Conservation (phyloP, 2,888 invertebrate species). For the Hypsopygia costalis region DNA sequence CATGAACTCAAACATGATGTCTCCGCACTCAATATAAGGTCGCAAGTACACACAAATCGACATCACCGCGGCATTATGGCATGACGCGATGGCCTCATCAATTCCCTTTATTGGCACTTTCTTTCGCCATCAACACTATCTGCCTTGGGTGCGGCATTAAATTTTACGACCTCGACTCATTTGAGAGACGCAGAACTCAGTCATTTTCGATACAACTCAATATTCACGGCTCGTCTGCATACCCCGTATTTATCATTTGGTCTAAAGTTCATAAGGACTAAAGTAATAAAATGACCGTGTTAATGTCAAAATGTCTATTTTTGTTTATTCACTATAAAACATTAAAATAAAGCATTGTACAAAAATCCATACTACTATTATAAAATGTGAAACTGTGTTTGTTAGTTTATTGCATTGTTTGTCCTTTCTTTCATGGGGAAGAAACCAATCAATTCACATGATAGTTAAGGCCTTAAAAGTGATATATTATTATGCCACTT, state of each 20-base stretch:
- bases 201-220: slow-evolving; percentile 48
- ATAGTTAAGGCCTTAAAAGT: too few relatives aligned
- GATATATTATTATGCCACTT: too few relatives aligned
- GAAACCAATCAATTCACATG: too few relatives aligned
- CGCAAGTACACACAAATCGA: slow-evolving; percentile 31
- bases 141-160: slow-evolving; percentile 58
- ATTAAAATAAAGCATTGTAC: too few relatives aligned
- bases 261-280: too few relatives aligned
- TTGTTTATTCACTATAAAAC: too few relatives aligned
- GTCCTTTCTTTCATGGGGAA: too few relatives aligned
- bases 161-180: slow-evolving; percentile 71
- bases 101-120: slow-evolving; percentile 72
- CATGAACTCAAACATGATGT: slow-evolving; percentile 5
- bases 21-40: slow-evolving; percentile 32
- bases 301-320: too few relatives aligned
- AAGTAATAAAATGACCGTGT: too few relatives aligned
- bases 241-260: slow-evolving; percentile 17
- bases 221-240: slow-evolving; percentile 29
- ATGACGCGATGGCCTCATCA: slow-evolving; percentile 52
- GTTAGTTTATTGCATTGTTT: too few relatives aligned
- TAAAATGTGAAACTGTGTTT: too few relatives aligned
- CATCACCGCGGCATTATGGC: slow-evolving; percentile 38
- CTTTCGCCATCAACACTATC: slow-evolving; percentile 69
- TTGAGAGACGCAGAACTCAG: slow-evolving; percentile 51
- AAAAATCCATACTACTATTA: too few relatives aligned